These are phyloP conservation scores for Masticophis lateralis DNA, from an alignment of 2,797 vertebrate genomes.

Conservation along the genomic window DNA sequence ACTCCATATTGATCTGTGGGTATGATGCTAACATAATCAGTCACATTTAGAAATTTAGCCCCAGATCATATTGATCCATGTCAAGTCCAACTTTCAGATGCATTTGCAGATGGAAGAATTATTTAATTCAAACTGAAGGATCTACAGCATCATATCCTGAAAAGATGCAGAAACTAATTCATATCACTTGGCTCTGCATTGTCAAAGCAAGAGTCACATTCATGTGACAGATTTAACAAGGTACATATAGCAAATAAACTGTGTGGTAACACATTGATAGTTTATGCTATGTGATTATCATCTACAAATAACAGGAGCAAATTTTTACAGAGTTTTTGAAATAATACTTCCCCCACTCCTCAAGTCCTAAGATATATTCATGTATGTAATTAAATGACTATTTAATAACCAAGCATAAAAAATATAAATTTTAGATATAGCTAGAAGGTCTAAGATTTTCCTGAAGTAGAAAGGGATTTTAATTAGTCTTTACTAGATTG, in stretches of 20 bases:
- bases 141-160: conserved; percentile 67
- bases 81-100: conserved; percentile 96
- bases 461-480: conserved; percentile 24
- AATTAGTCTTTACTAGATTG: background rate
- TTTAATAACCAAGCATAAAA: conserved; percentile 24
- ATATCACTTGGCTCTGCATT: conserved; percentile 70
- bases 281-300: conserved; percentile 63
- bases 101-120: conserved; percentile 83
- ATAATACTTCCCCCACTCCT: background rate
- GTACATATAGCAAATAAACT: conserved; percentile 73
- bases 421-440: conserved; percentile 8
- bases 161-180: conserved; percentile 72
- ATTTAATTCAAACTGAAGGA: conserved; percentile 85
- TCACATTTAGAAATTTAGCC: conserved; percentile 88
- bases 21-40: conserved; percentile 89
- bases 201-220: conserved; percentile 86
- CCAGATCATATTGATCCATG: conserved; percentile 91
- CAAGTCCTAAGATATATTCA: background rate
- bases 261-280: conserved; percentile 73
- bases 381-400: background rate
- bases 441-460: background rate
- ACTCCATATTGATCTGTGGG: conserved; percentile 92
- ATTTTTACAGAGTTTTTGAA: conserved; percentile 46
- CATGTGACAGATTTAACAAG: conserved; percentile 83
- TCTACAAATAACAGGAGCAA: conserved; percentile 41